Evolutionary conservation across 2,888 invertebrate genomes (phyloP), one percentile per base, ranked within the genome.

Genomic region (Parthenolecanium corni): DNA sequence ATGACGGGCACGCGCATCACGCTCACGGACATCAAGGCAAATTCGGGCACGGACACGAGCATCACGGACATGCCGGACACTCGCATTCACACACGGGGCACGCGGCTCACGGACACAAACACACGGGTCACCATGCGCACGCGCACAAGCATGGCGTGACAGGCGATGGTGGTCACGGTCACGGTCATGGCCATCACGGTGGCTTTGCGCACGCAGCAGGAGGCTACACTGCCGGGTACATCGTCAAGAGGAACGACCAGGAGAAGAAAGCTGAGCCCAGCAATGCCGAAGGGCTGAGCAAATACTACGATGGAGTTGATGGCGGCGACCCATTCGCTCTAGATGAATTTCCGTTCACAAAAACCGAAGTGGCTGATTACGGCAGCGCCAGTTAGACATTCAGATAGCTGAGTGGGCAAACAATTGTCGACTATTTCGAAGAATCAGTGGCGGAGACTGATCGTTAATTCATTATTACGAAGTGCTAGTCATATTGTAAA

Each of bases 11-110:
- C 42, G 65, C 67, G 3, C 66, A 67, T 18, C 68, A 68, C 52
- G 47, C 54, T 9, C 68, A 69, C 64, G 66, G 66, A 12, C 68
- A 69, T 47, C 66, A 68, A 51, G 69, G 69, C 9, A 53, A 66
- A 53, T 66, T 66, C n/a, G 66, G 66, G 11, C 69, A 69, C 62
- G 67, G 68, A 2, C 69, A 70, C 63, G 67, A 68, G 36, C 70
- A 70, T 46, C 67, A 68, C 16, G 69, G 69, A 6, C 66, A 67
- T 47, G 64, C 65, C 3, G 64, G 65, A 24, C 68, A 68, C 49
- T 42, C 31, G 12, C 69, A 69, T 61, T 58, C 64, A 11, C 69
- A 68, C 47, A 62, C 66, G n/a, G 68, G 68, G 1, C 64, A 67
- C 31, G 64, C 67, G 12, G 65, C 66, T 11, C 68, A 68, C 49